A percentile compares a stretch with the other conserved stretches of the same genome.
These are phyloP conservation scores for Drosophila simulans DNA, from an alignment of 1,140 invertebrate genomes.

Conservation along the genomic window DNA sequence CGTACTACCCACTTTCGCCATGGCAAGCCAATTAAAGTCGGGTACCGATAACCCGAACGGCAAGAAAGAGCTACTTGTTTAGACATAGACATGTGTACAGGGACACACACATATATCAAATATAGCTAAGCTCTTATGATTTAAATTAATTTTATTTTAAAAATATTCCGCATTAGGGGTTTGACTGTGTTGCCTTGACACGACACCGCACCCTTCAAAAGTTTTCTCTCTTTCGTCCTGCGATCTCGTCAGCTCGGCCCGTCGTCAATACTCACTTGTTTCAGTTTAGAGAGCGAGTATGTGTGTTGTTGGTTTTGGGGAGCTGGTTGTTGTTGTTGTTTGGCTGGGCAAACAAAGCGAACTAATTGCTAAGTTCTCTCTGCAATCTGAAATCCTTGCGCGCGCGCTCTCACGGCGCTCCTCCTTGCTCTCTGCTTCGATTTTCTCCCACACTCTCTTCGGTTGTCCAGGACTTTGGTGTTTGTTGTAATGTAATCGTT, in stretches of 20 bases:
- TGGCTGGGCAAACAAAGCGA: slow-evolving; percentile 41
- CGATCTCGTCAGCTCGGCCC: slow-evolving; percentile 15
- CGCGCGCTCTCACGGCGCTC: slow-evolving; percentile 70
- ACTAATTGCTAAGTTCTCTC: slow-evolving; percentile 38
- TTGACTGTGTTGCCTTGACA: not conserved
- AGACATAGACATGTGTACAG: not conserved
- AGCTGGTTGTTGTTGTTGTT: slow-evolving; percentile 25
- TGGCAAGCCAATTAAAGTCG: slow-evolving; percentile 2
- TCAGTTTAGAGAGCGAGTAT: slow-evolving; percentile 31
- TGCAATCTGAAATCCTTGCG: slow-evolving; percentile 42
- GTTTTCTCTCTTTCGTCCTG: slow-evolving; percentile 14
- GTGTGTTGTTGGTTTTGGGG: slow-evolving; percentile 23
- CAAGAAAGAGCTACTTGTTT: not conserved
- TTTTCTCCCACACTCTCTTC: slow-evolving; percentile 15
- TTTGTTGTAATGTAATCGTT: slow-evolving; percentile 41
- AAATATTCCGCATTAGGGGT: not conserved
- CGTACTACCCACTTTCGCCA: slow-evolving; percentile 5
- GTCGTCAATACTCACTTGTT: slow-evolving; percentile 69
- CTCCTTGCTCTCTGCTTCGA: slow-evolving; percentile 20
- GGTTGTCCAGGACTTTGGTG: slow-evolving; percentile 34
- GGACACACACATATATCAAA: not conserved
- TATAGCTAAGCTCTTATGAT: not conserved
- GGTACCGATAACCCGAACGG: not conserved
- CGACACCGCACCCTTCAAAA: slow-evolving; percentile 14
- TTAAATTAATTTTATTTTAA: not conserved